Evolutionary conservation across 2,797 vertebrate genomes (phyloP), one percentile per base, ranked within the genome.

Genomic region (Coranthus polyacanthus): DNA sequence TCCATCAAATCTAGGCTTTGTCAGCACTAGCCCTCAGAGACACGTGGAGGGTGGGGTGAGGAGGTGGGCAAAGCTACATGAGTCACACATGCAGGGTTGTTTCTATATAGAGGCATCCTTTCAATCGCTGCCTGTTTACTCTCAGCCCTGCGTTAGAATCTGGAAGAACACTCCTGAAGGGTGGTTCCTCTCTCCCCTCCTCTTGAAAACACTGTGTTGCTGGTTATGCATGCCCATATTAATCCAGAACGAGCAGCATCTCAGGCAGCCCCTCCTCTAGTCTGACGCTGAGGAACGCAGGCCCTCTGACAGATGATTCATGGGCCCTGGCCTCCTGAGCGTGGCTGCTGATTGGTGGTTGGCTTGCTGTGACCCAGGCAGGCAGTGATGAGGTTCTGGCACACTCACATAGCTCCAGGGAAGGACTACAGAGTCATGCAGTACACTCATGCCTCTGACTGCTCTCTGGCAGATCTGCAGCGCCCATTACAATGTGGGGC

Each of bases 271-370:
- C 81, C 82, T 81, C 84, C 82, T 76, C 81, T 32, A 17, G 45
- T 54, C 69, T 82, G 82, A 85, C 71, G 73, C 62, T 11, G 76
- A 80, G 74, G 58, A 75, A 79, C 56, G 50, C 72, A 73, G 22
- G 49, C 73, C 39, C 68, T 72, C 80, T 78, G 79, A 83, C 83
- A 57, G 70, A 91, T 89, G 89, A 92, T 87, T 92, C 91, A 90
- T 68, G 68, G 47, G 46, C 71, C 75, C 69, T 65, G 82, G 86
- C 90, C 82, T 86, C 78, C 76, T n/a, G 64, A 76, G 65, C 68
- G 36, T 0, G 37, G 58, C 75, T 69, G 64, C 87, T 85, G 84
- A 91, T 90, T 91, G 91, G 91, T 69, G 67, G 41, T 52, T 54
- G 74, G 86, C 79, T 84, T 1, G 61, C 82, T 57, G 62, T 85